phyloP scores from a whole-genome alignment of 2,888 invertebrate species.

The Notocelia uddmanniana region DNA sequence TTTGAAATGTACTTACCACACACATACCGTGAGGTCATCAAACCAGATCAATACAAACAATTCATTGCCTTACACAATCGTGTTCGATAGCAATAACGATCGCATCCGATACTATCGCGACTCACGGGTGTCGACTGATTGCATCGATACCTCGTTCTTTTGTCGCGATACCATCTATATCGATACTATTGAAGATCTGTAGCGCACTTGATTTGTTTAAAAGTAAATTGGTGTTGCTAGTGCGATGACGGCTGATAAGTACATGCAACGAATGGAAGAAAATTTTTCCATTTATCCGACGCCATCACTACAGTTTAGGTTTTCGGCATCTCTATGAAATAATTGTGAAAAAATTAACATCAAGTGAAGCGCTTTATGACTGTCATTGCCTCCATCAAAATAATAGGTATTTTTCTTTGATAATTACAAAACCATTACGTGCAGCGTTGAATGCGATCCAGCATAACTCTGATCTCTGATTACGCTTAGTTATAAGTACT shows the following conservation, averaged over 20 bases:
- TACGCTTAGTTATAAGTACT: neutral
- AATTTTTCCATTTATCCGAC: conserved; percentile 4
- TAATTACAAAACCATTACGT: neutral
- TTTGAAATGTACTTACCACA: neutral
- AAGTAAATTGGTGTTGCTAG: conserved; percentile 44
- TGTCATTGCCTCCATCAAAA: too few species aligned
- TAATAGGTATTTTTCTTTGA: too few species aligned
- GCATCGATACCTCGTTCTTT: conserved; percentile 32
- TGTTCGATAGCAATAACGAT: conserved; percentile 37
- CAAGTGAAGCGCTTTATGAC: neutral
- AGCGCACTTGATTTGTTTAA: conserved; percentile 42
- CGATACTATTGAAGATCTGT: conserved; percentile 39
- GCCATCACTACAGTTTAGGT: neutral
- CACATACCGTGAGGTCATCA: conserved; percentile 6
- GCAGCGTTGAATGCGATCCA: neutral
- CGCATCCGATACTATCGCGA: conserved; percentile 24
- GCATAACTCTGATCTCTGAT: neutral
- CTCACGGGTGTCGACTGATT: conserved; percentile 40
- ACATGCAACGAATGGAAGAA: conserved; percentile 4
- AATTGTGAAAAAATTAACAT: neutral
- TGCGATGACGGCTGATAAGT: conserved; percentile 42
- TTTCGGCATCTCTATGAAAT: neutral
- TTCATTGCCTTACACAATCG: conserved; percentile 30
- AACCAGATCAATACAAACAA: conserved; percentile 32
- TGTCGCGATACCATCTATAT: conserved; percentile 38